Evolutionary conservation across 2,888 invertebrate genomes (phyloP), one percentile per base, ranked within the genome.

Genomic region (Drosophila gaucha): DNA sequence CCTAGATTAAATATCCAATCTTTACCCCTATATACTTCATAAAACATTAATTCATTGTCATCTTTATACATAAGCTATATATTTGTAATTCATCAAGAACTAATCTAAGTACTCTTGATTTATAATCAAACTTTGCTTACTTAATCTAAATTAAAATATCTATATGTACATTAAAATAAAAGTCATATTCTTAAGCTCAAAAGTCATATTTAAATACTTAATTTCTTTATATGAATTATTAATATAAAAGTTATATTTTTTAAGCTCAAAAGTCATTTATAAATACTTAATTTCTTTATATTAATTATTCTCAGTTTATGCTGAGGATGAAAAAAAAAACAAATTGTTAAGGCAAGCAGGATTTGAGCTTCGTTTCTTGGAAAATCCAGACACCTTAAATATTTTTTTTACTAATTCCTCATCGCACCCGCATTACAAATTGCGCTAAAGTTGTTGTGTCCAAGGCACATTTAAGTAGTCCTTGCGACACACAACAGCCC

Each of bases 381-480:
- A 44, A 69, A 52, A 39, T 24, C 9, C 31, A 12, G 22, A 6
- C 26, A 39, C 12, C 26, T 30, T 20, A 33, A 6, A 20, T 1
- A 39, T 30, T 28, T 18, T 30, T 28, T 18, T 10, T 20, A 39
- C 56, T 76, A 59, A 76, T 60, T 46, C 66, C 60, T 26, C 41
- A 36, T 39, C 50, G 26, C 18, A 36, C 18, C 63, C 56, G 71
- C 74, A 59, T 62, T 43, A 65, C 41, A 33, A 75, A 82, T 82
- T 76, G 65, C 71, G 62, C 76, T 76, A 60, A 59, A 58, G 33
- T 59, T 59, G 62, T 44, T 50, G 35, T 30, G 28, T 3, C 12
- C 20, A 22, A 10, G 33, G 26, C 44, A 65, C 59, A 65, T 68
- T 70, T 64, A 67, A 83, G 80, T 62, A 67, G 66, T 33, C 47